Evolutionary conservation across 2,113 vertebrate species (phyloP).

Genomic region (Silurus glanis): DNA sequence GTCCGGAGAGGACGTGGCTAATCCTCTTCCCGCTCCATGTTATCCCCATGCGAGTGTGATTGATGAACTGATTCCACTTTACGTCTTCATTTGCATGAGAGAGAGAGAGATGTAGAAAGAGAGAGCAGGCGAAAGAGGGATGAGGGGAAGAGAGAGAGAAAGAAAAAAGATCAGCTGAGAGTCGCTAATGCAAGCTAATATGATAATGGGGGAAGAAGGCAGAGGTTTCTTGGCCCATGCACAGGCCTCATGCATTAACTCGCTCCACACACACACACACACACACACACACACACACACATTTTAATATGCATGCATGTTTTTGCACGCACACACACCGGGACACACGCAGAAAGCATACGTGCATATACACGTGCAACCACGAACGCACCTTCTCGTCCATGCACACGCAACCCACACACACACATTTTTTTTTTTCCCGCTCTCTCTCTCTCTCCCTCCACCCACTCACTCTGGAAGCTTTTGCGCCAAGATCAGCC

Average conservation of each 20-base stretch:
- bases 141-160: background rate
- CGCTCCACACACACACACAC: constrained; percentile 2
- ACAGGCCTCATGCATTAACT: constrained; percentile 55
- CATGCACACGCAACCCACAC: background rate
- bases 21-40: constrained; percentile 67
- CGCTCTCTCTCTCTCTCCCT: background rate
- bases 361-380: background rate
- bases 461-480: background rate
- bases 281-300: background rate
- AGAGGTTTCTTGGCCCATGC: constrained; percentile 46
- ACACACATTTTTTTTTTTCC: too few species aligned
- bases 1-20: constrained; percentile 58
- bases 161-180: constrained; percentile 57
- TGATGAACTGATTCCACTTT: constrained; percentile 77
- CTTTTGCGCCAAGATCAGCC: background rate
- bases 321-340: background rate
- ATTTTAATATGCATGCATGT: background rate
- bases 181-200: constrained; percentile 55
- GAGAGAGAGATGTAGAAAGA: background rate
- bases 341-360: background rate
- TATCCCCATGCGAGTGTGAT: constrained; percentile 73
- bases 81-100: constrained; percentile 77
- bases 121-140: background rate
- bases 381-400: background rate
- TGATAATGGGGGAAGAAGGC: constrained; percentile 51